Base-by-base conservation (phyloP, 1,140 invertebrate genomes). In the Gryllus bimaculatus region DNA sequence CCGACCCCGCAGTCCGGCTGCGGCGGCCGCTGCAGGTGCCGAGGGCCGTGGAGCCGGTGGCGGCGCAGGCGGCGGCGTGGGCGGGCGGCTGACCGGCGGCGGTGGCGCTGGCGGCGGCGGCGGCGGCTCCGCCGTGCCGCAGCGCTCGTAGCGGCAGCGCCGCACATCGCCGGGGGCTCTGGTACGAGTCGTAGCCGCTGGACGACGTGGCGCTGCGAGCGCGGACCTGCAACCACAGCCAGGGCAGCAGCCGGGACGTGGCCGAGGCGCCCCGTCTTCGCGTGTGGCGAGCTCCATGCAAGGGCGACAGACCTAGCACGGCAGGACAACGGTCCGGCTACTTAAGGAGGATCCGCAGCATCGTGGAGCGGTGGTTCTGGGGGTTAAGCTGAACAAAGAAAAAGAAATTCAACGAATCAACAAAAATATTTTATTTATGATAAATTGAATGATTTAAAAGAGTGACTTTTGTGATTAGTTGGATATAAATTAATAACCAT, bases 161-260 rank as follows among this genome's bases (percentile, higher is more conserved):
- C 77, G 83, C 85, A 74, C 83, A 85, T 7, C 82, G 83, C 47
- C 83, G 81, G 66, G 82, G 84, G 78, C 82, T 85, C 81, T 83
- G 83, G 77, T 82, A 84, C 75, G 83, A 85, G 80, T 83, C 83
- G 82, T 84, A 85, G 47, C 84, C 83, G 82, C 84, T 85, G 79
- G 83, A 85, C 73, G 83, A 82, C 8, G 83, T 83, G 21, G 78
- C 81, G 15, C 78, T 83, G 13, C 82, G 81, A 13, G 54, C 54
- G 54, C 54, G 54, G 54, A 66, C 54, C 54, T 66, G 54, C 54
- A 66, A 66, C 10, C 54, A 66, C 54, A 66, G 54, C 54, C 54
- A 18, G 54, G 18, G 54, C 54, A 18, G 54, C 54, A 66, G 54
- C 10, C 54, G 54, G 18, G 54, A 66, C 54, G 54, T 3, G 54